Evolutionary conservation across 2,797 vertebrate genomes (phyloP).

Genomic region (Amphiprion clarkii): DNA sequence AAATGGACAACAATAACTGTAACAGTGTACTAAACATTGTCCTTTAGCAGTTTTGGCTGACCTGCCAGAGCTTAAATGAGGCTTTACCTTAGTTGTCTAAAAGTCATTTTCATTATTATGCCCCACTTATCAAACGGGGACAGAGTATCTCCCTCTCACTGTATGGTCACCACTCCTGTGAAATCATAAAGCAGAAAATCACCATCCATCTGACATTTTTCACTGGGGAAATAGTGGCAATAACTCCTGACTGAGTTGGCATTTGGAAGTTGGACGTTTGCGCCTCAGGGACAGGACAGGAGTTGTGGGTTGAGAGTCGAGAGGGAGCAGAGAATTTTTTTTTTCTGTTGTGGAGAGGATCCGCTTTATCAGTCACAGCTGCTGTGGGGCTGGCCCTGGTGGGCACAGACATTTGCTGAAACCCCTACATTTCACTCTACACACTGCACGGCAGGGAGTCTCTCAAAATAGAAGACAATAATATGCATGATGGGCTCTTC

Average conservation of each 20-base stretch:
- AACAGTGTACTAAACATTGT: constrained; percentile 39
- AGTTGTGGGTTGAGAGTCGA: constrained; percentile 56
- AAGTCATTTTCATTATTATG: constrained; percentile 68
- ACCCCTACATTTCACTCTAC: constrained; percentile 64
- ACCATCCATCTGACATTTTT: constrained; percentile 81
- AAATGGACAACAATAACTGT: constrained; percentile 2
- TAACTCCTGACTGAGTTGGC: constrained; percentile 80
- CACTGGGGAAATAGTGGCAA: constrained; percentile 69
- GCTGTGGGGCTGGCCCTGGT: constrained; percentile 60
- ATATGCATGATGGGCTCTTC: constrained; percentile 79
- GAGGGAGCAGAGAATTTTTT: constrained; percentile 57
- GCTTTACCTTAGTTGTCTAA: constrained; percentile 56
- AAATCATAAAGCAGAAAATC: constrained; percentile 82
- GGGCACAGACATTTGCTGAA: constrained; percentile 71
- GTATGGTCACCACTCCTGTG: constrained; percentile 67
- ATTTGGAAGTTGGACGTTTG: constrained; percentile 78
- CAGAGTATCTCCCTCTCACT: constrained; percentile 62
- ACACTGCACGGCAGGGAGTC: constrained; percentile 60
- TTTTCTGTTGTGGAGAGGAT: constrained; percentile 61
- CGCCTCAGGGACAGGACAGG: constrained; percentile 72
- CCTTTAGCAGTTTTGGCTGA: constrained; percentile 42
- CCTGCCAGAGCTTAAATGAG: constrained; percentile 53
- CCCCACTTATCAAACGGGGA: constrained; percentile 79
- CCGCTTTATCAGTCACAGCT: constrained; percentile 76
- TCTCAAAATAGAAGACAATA: constrained; percentile 84